Percentiles rank a stretch among this genome's conserved stretches.
phyloP scores from a whole-genome alignment of 2,113 vertebrate genomes.

The Dipodomys stephensi region DNA sequence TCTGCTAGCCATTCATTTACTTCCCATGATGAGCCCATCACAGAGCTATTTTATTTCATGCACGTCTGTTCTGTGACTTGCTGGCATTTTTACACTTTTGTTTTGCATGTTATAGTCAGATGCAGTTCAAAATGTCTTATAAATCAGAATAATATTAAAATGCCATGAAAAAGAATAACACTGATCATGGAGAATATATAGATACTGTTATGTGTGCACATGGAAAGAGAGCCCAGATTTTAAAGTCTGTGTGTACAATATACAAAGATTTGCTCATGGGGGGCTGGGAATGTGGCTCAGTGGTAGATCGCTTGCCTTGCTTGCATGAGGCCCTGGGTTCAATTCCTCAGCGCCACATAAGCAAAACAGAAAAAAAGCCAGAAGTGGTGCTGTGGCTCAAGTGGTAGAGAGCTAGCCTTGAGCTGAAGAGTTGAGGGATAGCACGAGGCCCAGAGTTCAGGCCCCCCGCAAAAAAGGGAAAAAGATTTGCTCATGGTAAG shows the following conservation, averaged over 20 bases:
- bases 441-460: no score
- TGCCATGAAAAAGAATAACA: not conserved
- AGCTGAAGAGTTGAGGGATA: no score
- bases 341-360: no score
- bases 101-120: not conserved
- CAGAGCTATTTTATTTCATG: not conserved
- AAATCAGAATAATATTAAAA: not conserved
- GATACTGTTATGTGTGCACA: not conserved
- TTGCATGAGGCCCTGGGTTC: no score
- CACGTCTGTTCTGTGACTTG: not conserved
- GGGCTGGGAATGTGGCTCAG: no score
- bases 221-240: not conserved
- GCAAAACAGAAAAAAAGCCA: no score
- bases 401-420: no score
- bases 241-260: not conserved
- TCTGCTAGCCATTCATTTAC: not conserved
- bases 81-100: not conserved
- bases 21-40: not conserved
- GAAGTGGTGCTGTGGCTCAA: no score
- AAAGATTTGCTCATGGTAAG: not conserved
- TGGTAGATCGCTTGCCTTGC: no score
- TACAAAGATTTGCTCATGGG: not conserved
- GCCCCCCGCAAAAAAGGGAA: no score
- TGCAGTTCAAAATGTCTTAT: not conserved
- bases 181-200: not conserved